These are phyloP conservation scores for Scaptomyza caliginosa DNA, from an alignment of 2,888 invertebrate species.

Conservation along the genomic window DNA sequence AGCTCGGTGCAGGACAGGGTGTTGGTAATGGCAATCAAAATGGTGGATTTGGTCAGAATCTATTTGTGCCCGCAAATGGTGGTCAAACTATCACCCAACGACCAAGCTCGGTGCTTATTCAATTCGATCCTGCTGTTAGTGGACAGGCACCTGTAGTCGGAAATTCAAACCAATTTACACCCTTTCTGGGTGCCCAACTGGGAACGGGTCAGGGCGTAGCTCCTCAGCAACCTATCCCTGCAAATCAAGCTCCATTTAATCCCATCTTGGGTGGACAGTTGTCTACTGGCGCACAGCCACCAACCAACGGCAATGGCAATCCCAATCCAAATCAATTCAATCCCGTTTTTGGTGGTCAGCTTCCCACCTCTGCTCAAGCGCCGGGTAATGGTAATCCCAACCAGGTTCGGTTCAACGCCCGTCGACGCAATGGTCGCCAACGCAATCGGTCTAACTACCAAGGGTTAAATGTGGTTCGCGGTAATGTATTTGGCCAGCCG, in stretches of 20 bases:
- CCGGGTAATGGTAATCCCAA: slow-evolving; percentile 7
- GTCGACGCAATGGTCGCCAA: slow-evolving; percentile 37
- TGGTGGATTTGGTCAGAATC: slow-evolving; percentile 41
- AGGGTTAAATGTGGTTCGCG: slow-evolving; percentile 64
- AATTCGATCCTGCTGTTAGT: slow-evolving; percentile 48
- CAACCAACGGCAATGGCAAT: slow-evolving; percentile 2
- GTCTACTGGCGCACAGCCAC: not conserved
- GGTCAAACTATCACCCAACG: not conserved
- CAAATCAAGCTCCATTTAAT: slow-evolving; percentile 9
- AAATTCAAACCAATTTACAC: no score
- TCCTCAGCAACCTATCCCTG: slow-evolving; percentile 1
- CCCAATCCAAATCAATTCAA: slow-evolving; percentile 7
- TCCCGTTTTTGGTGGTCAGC: slow-evolving; percentile 31
- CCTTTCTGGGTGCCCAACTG: slow-evolving; percentile 44
- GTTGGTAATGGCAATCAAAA: slow-evolving; percentile 25
- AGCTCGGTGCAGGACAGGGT: slow-evolving; percentile 24
- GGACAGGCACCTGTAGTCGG: slow-evolving; percentile 26
- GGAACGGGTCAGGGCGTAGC: slow-evolving; percentile 23
- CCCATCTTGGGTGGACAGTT: slow-evolving; percentile 9
- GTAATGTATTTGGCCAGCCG: slow-evolving; percentile 65
- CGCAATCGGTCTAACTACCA: slow-evolving; percentile 64
- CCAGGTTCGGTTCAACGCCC: slow-evolving; percentile 1
- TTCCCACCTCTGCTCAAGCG: slow-evolving; percentile 22
- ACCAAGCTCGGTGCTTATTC: slow-evolving; percentile 34
- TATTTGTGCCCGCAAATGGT: slow-evolving; percentile 44